phyloP scores from a whole-genome alignment of 2,113 vertebrate species.

The Platichthys stellatus region DNA sequence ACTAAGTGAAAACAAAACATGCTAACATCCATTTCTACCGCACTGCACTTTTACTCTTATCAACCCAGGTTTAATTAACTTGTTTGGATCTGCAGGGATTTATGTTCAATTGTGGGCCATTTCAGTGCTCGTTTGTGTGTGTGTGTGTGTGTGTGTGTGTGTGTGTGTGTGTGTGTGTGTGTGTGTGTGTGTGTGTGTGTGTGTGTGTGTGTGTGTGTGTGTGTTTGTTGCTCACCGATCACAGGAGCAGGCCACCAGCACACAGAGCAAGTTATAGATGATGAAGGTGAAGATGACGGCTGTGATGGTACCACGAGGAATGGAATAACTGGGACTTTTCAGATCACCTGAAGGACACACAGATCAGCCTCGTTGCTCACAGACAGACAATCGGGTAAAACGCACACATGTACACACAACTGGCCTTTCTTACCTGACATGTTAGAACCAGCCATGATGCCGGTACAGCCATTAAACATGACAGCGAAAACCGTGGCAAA shows the following conservation, averaged over 20 bases:
- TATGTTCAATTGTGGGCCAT: neutral
- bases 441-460: slow-evolving; percentile 92
- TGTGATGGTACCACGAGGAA: slow-evolving; percentile 91
- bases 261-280: slow-evolving; percentile 86
- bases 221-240: slow-evolving; percentile 81
- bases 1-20: slow-evolving; percentile 29
- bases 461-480: slow-evolving; percentile 92
- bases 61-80: slow-evolving; percentile 29
- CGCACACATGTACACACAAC: slow-evolving; percentile 29
- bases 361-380: neutral
- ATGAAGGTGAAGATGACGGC: slow-evolving; percentile 93
- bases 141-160: slow-evolving; percentile 1
- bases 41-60: neutral
- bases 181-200: neutral
- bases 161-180: too few species aligned
- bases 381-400: neutral
- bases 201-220: slow-evolving; percentile 5
- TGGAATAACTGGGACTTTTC: slow-evolving; percentile 90
- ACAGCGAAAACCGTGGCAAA: slow-evolving; percentile 88
- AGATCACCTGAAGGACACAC: slow-evolving; percentile 83
- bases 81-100: slow-evolving; percentile 20
- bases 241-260: slow-evolving; percentile 89
- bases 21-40: slow-evolving; percentile 31
- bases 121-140: neutral
- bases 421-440: slow-evolving; percentile 84